These are phyloP conservation scores for Tachycineta bicolor DNA, from an alignment of 2,113 vertebrate genomes.

Conservation along the genomic window DNA sequence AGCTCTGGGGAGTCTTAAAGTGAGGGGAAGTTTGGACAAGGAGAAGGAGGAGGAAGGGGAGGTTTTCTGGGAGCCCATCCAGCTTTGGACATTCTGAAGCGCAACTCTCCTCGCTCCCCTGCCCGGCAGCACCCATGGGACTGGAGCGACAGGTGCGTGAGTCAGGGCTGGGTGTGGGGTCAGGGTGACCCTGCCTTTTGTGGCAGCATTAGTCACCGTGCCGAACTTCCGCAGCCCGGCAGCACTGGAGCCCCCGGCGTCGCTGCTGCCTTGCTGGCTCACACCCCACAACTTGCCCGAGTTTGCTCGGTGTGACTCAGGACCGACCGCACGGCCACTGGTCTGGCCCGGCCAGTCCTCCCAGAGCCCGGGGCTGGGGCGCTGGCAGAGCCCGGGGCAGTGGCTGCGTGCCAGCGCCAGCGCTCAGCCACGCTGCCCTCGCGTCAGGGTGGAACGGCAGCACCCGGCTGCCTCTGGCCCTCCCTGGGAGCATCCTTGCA, in stretches of 20 bases:
- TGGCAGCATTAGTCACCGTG: background rate
- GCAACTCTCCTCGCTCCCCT: background rate
- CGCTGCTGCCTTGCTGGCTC: background rate
- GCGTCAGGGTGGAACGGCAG: fast-evolving
- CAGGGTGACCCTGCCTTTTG: background rate
- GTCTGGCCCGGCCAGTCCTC: slow-evolving; percentile 9
- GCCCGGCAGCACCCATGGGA: background rate
- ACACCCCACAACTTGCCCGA: background rate
- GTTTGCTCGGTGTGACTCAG: slow-evolving; percentile 15
- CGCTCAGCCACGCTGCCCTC: background rate
- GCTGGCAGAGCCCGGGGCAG: background rate
- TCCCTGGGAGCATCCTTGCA: background rate
- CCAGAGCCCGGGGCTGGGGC: background rate
- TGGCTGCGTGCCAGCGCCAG: background rate
- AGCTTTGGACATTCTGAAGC: background rate
- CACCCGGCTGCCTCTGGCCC: fast-evolving
- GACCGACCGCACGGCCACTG: background rate
- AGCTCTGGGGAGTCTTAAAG: background rate
- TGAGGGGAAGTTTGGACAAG: background rate
- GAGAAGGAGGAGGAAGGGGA: background rate
- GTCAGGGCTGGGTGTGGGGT: slow-evolving; percentile 42
- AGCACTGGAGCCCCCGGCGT: slow-evolving; percentile 7
- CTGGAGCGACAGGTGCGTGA: background rate
- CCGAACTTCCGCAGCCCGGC: background rate
- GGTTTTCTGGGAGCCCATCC: background rate